Evolutionary conservation across 2,113 vertebrate genomes (phyloP), one percentile per base, ranked within the genome.

Genomic region (Actinemys pallida): DNA sequence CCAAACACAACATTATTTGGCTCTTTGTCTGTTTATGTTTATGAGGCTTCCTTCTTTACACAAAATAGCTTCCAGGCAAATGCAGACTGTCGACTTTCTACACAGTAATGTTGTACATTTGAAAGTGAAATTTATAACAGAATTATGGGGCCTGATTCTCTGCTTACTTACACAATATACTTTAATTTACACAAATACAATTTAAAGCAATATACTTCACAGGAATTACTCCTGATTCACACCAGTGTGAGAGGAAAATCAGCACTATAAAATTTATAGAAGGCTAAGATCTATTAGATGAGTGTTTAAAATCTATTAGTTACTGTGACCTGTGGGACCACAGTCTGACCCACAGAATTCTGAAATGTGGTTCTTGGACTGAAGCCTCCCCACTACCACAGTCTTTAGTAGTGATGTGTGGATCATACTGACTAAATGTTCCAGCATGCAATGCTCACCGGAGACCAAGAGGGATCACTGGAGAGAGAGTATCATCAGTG

Each of bases 41-140:
- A 49, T 56, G 59, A 89, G 10, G 20, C 22, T 95, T 84, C 89
- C 89, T 35, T 83, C 65, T 88, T 19, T 82, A 89, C 42, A 39
- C 57, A 87, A 78, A 50, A 80, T 16, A 95, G 5, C 76, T 94
- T 87, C 76, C 35, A 88, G 80, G 31, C 14, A 97, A 94, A 97
- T 96, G 86, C 88, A 82, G 62, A 52, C 78, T 47, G 89, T 92
- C 47, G 75, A 5, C 10, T 96, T 91, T 47, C 75, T 29, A 89
- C 85, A 91, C 92, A 83, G 16, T 85, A 84, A 59, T 11, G 56
- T 10, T 25, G 65, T 52, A 81, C 25, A 54, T 19, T 91, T 96
- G 39, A 94, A 97, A 85, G 16, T 17, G 29, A 1, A 45, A 4
- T 75, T 93, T 91, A 45, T 75, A 29, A 87, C 86, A 93, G 29